Percentiles rank a stretch among this genome's conserved stretches.
Evolutionary conservation across 2,888 invertebrate species (phyloP).

Genomic region (Erynnis tages): DNA sequence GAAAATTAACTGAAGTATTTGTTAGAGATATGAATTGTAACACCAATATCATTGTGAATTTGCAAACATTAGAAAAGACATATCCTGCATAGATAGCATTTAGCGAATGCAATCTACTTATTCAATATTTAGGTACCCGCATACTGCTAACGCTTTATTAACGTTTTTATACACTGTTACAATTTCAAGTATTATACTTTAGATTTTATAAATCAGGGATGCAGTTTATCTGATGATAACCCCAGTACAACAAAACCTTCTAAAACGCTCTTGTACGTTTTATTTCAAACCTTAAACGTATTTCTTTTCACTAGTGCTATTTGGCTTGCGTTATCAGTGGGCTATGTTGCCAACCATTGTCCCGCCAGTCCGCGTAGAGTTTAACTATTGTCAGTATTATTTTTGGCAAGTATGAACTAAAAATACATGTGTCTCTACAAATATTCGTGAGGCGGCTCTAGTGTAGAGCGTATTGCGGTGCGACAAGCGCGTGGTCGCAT

Average conservation of each 20-base stretch:
- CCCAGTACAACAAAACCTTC: too few species aligned
- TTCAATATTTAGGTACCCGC: not conserved
- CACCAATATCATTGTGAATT: not conserved
- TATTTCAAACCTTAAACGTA: not conserved
- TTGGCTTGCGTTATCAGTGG: constrained; percentile 12
- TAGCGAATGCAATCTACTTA: not conserved
- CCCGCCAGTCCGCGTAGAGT: constrained; percentile 50
- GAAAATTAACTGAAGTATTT: constrained; percentile 5
- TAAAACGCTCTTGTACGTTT: too few species aligned
- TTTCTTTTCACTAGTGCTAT: not conserved
- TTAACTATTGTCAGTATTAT: constrained; percentile 66
- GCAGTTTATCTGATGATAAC: too few species aligned
- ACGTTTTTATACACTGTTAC: too few species aligned
- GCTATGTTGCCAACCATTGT: constrained; percentile 38
- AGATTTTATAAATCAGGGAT: too few species aligned
- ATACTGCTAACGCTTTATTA: not conserved
- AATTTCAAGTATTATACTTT: too few species aligned
- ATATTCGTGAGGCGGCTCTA: constrained; percentile 46
- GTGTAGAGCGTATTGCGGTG: constrained; percentile 36
- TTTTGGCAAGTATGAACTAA: constrained; percentile 62
- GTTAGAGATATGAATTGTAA: not conserved
- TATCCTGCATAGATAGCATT: constrained; percentile 1
- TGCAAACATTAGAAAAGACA: constrained; percentile 2
- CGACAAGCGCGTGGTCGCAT: constrained; percentile 42
- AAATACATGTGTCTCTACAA: constrained; percentile 69